phyloP scores from a whole-genome alignment of 92 coral and sea anemone genomes.

The Zoanthus solanderi region DNA sequence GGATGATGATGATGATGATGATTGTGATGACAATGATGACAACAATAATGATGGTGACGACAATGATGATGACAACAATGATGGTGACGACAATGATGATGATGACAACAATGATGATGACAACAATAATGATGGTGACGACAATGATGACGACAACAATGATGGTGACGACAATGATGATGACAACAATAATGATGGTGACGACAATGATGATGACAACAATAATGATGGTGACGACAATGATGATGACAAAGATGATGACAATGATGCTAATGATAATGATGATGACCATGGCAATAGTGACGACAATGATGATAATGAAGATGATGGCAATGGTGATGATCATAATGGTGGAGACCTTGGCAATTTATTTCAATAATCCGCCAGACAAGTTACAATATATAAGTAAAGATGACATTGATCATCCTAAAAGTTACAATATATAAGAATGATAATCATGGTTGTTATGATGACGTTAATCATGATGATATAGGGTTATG shows the following conservation, averaged over 20 bases:
- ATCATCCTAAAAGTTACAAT: neutral
- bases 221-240: too few relatives aligned
- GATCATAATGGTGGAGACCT: neutral
- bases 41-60: neutral
- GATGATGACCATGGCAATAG: neutral
- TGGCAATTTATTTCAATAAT: too few relatives aligned
- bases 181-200: neutral
- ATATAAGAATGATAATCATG: too few relatives aligned
- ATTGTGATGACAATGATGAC: too few relatives aligned
- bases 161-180: neutral
- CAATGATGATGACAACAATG: neutral
- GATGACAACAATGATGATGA: neutral
- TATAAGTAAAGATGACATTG: neutral
- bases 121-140: neutral
- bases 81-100: neutral
- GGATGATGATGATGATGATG: too few relatives aligned
- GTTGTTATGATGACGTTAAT: too few relatives aligned
- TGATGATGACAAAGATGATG: neutral
- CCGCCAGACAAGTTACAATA: neutral
- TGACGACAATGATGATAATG: neutral
- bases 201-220: neutral
- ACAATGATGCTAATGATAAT: neutral
- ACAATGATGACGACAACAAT: neutral
- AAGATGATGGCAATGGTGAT: neutral
- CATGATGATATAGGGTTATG: too few relatives aligned